Conservation (phyloP, 2,888 invertebrate genomes). For the Aphodius granarius region DNA sequence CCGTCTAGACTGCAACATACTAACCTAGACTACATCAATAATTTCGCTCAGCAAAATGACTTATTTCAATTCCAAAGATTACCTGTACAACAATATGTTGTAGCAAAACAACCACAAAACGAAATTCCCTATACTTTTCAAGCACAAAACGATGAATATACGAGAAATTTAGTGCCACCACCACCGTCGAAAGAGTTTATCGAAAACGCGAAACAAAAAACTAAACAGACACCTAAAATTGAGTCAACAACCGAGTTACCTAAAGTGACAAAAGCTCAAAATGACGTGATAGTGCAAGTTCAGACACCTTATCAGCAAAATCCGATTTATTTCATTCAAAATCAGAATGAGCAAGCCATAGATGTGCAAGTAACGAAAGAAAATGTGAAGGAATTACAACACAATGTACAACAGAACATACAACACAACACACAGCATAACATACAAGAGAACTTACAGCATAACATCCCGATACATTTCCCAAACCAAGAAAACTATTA, state of each 20-base stretch:
- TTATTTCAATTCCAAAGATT: constrained; percentile 52
- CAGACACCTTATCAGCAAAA: constrained; percentile 37
- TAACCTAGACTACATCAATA: constrained; percentile 45
- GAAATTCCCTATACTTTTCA: constrained; percentile 42
- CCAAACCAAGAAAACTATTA: constrained; percentile 30
- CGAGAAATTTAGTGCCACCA: constrained; percentile 55
- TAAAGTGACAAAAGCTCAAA: constrained; percentile 19
- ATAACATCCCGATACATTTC: constrained; percentile 1
- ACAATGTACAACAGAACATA: constrained; percentile 41
- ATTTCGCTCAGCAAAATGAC: constrained; percentile 45
- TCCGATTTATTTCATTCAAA: constrained; percentile 17
- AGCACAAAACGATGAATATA: constrained; percentile 50
- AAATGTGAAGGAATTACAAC: constrained; percentile 49
- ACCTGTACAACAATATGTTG: constrained; percentile 42
- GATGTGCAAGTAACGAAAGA: constrained; percentile 53
- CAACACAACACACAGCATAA: constrained; percentile 38
- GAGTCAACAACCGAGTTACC: constrained; percentile 34
- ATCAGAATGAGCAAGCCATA: constrained; percentile 33
- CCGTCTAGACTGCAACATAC: constrained; percentile 47
- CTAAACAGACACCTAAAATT: constrained; percentile 33
- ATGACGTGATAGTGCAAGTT: constrained; percentile 38
- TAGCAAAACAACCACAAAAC: constrained; percentile 40
- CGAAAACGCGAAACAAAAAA: constrained; percentile 31
- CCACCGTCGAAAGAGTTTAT: constrained; percentile 51
- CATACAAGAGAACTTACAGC: constrained; percentile 48